phyloP scores from a whole-genome alignment of 2,888 invertebrate species.

The Phyllotreta striolata region DNA sequence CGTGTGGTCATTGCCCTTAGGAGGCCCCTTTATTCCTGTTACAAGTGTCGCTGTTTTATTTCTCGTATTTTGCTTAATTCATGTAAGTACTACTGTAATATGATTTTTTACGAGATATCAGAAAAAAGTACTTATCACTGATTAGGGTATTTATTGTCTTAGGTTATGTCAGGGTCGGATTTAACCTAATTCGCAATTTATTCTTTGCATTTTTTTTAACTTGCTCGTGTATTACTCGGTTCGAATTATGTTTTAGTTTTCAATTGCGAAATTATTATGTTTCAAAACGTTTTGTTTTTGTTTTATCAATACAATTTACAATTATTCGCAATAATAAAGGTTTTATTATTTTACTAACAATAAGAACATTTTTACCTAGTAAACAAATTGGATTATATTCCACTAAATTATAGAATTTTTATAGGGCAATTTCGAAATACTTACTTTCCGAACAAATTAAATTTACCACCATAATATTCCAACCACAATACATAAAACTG shows the following conservation, averaged over 20 bases:
- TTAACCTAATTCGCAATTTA: neutral
- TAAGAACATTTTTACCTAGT: too few relatives aligned
- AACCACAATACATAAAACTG: too few relatives aligned
- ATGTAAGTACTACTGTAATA: conserved; percentile 17
- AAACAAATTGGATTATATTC: too few relatives aligned
- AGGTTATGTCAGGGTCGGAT: conserved; percentile 4
- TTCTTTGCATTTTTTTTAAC: neutral
- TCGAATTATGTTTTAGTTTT: too few relatives aligned
- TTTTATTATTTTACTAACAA: too few relatives aligned
- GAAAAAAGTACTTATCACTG: conserved; percentile 3
- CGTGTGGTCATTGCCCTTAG: conserved; percentile 34
- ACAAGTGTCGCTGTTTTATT: conserved; percentile 10
- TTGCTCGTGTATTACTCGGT: too few relatives aligned
- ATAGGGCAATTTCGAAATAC: neutral
- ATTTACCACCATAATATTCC: too few relatives aligned
- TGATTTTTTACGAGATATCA: conserved; percentile 2
- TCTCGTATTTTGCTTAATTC: conserved; percentile 3
- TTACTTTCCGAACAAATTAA: neutral
- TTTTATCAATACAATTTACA: too few relatives aligned
- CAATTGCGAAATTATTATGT: too few relatives aligned
- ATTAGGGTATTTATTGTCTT: conserved; percentile 14
- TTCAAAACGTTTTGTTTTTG: too few relatives aligned
- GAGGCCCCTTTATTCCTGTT: conserved; percentile 20
- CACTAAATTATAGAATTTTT: conserved; percentile 1
- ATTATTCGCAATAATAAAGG: too few relatives aligned